phyloP scores from a whole-genome alignment of 2,797 vertebrate species.

The Crocodylus rhombifer region DNA sequence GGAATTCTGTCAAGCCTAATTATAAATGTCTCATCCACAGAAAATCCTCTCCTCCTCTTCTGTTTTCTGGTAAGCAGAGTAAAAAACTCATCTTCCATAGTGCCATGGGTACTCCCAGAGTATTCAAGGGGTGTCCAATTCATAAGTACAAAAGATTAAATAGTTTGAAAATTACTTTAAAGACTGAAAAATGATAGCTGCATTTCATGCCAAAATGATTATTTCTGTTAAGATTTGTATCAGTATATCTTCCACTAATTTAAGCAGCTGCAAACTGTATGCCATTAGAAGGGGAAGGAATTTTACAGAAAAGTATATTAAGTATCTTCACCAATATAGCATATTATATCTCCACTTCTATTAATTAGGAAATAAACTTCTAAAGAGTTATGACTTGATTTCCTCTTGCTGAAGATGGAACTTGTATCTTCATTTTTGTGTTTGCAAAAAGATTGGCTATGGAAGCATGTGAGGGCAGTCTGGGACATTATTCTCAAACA shows the following conservation, averaged over 20 bases:
- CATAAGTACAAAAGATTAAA: constrained; percentile 21
- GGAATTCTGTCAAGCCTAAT: no score
- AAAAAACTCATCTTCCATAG: neutral
- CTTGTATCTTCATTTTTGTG: neutral
- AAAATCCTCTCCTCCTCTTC: neutral
- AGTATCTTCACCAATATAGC: neutral
- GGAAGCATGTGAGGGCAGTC: neutral
- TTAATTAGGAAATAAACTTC: neutral
- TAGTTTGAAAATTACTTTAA: constrained; percentile 10
- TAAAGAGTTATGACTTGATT: neutral
- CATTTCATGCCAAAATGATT: neutral
- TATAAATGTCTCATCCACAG: neutral
- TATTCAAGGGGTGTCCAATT: neutral
- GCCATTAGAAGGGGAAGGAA: neutral
- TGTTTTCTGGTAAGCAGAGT: neutral
- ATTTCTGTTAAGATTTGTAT: constrained; percentile 8
- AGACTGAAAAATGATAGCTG: neutral
- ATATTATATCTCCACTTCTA: neutral
- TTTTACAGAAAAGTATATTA: neutral
- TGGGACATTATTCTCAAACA: neutral
- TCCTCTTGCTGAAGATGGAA: neutral
- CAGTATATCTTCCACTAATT: neutral
- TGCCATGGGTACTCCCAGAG: neutral
- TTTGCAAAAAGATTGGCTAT: neutral
- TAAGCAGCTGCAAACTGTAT: neutral